Conservation (phyloP, 2,888 invertebrate species). For the Dynastes maya region DNA sequence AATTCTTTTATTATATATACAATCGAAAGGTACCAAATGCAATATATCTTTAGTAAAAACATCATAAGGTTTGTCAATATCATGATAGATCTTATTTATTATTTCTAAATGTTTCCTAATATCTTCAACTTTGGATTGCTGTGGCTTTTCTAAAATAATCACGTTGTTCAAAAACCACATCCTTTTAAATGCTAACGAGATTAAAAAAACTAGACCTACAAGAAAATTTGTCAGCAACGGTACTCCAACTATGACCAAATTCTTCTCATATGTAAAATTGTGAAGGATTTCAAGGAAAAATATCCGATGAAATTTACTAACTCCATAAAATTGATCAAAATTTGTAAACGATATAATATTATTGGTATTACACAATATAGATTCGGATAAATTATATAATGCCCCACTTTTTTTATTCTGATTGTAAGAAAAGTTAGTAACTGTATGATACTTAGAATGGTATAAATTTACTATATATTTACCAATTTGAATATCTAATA, state of each 20-base stretch:
- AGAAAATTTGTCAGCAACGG: constrained; percentile 66
- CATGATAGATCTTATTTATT: constrained; percentile 30
- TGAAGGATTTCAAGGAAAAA: constrained; percentile 57
- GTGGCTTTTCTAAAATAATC: constrained; percentile 45
- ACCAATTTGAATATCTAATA: constrained; percentile 49
- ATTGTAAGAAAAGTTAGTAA: constrained; percentile 46
- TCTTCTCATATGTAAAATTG: constrained; percentile 52
- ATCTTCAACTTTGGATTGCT: constrained; percentile 16
- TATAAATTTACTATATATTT: constrained; percentile 48
- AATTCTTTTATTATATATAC: constrained; percentile 48
- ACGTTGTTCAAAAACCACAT: constrained; percentile 58
- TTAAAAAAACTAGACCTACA: constrained; percentile 63
- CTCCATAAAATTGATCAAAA: constrained; percentile 56
- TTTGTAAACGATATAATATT: constrained; percentile 59
- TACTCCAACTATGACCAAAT: constrained; percentile 63
- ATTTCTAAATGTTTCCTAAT: constrained; percentile 42
- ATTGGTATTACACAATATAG: constrained; percentile 13
- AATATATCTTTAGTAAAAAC: constrained; percentile 53
- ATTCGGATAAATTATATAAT: constrained; percentile 33
- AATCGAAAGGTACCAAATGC: constrained; percentile 48
- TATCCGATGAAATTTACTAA: constrained; percentile 60
- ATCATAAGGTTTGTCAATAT: constrained; percentile 28
- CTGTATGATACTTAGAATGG: constrained; percentile 50
- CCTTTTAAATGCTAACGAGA: constrained; percentile 60
- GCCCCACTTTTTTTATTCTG: constrained; percentile 51